Conservation (phyloP, 2,797 vertebrate species). For the Toxotes lorentzi region DNA sequence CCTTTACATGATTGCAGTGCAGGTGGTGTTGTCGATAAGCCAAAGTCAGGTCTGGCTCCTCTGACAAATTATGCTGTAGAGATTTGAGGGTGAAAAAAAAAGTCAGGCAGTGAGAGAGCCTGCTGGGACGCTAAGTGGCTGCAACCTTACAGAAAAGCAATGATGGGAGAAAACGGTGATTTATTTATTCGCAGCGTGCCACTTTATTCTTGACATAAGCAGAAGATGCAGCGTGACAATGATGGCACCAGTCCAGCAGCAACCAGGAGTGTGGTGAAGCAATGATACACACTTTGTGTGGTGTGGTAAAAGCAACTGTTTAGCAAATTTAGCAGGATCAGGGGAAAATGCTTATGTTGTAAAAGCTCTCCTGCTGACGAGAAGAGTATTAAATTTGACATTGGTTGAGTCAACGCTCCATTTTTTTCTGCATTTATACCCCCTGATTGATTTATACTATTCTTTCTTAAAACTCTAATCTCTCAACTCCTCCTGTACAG, state of each 20-base stretch:
- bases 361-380: constrained; percentile 35
- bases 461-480: constrained; percentile 29
- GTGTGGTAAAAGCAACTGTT: constrained; percentile 39
- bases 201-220: constrained; percentile 54
- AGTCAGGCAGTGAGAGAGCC: constrained; percentile 31
- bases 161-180: constrained; percentile 49
- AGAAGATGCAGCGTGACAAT: constrained; percentile 42
- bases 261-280: constrained; percentile 48
- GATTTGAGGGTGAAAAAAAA: constrained; percentile 13
- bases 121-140: constrained; percentile 40
- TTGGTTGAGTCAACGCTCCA: background rate
- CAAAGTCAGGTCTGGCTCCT: constrained; percentile 63
- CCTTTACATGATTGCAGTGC: constrained; percentile 63
- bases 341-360: constrained; percentile 26
- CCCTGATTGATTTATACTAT: constrained; percentile 31
- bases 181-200: constrained; percentile 51
- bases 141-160: constrained; percentile 49
- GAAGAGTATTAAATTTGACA: constrained; percentile 34
- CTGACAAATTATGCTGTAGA: constrained; percentile 55
- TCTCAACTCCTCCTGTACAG: constrained; percentile 13
- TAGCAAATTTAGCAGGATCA: constrained; percentile 42
- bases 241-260: constrained; percentile 36
- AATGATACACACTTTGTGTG: constrained; percentile 28
- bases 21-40: constrained; percentile 75
- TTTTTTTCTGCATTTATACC: constrained; percentile 9